A percentile compares a stretch with the other conserved stretches of the same genome.
Evolutionary conservation across 2,797 vertebrate species (phyloP).

Genomic region (Silurus aristotelis): DNA sequence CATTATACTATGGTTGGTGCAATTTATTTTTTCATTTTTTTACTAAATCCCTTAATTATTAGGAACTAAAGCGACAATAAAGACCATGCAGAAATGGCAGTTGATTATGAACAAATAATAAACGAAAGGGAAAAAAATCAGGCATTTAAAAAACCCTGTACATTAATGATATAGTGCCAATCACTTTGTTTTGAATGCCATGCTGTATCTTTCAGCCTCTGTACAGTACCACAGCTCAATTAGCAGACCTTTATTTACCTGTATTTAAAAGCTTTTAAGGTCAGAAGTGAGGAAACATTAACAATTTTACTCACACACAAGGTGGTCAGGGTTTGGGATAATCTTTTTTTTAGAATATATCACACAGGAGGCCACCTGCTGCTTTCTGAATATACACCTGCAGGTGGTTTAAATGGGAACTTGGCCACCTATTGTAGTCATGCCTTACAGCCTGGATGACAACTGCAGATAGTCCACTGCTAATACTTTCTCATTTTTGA

Average conservation of each 20-base stretch:
- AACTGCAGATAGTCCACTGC: conserved; percentile 37
- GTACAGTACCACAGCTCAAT: not conserved
- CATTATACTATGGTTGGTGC: not conserved
- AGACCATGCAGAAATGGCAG: not conserved
- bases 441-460: conserved; percentile 46
- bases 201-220: not conserved
- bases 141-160: not conserved
- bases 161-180: not conserved
- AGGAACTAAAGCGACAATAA: not conserved
- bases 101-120: not conserved
- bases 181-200: not conserved
- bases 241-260: not conserved
- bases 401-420: conserved; percentile 32
- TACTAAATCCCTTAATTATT: not conserved
- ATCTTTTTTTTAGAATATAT: conserved; percentile 52
- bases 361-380: conserved; percentile 39
- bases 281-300: conserved; percentile 24
- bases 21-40: not conserved
- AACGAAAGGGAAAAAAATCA: not conserved
- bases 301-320: conserved; percentile 32
- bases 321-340: conserved; percentile 40
- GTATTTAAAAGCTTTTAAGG: conserved; percentile 20
- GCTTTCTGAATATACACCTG: conserved; percentile 46
- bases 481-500: conserved; percentile 46
- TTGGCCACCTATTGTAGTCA: conserved; percentile 39